phyloP scores from a whole-genome alignment of 2,113 vertebrate species.

The Caracal caracal region DNA sequence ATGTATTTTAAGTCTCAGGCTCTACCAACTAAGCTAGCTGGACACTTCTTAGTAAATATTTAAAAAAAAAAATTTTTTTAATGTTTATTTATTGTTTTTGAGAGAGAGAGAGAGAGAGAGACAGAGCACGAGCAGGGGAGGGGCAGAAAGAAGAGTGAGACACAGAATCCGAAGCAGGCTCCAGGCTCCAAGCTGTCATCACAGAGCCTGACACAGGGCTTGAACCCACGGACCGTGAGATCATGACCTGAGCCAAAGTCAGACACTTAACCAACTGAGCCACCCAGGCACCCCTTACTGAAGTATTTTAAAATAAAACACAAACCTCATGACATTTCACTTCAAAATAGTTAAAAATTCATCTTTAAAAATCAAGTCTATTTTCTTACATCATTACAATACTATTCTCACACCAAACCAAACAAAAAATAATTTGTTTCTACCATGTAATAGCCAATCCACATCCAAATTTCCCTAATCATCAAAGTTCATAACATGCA shows the following conservation, averaged over 20 bases:
- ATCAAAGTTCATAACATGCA: conserved; percentile 1
- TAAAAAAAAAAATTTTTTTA: neutral
- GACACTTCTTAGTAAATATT: neutral
- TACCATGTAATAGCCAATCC: neutral
- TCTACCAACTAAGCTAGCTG: neutral
- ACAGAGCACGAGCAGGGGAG: too few relatives aligned
- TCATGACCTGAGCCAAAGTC: too few relatives aligned
- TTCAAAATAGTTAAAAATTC: conserved; percentile 29
- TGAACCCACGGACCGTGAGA: too few relatives aligned
- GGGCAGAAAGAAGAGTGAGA: too few relatives aligned
- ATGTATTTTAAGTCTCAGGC: neutral
- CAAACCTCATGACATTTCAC: neutral
- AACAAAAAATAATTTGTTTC: conserved; percentile 51
- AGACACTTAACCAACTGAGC: neutral
- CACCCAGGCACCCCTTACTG: neutral
- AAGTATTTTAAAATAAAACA: conserved; percentile 11
- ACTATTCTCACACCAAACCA: neutral
- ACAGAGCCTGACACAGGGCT: too few relatives aligned
- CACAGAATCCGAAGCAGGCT: too few relatives aligned
- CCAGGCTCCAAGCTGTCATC: too few relatives aligned
- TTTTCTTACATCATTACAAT: conserved; percentile 20
- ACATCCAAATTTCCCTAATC: neutral
- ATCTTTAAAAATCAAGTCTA: neutral
- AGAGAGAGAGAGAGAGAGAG: too few relatives aligned
- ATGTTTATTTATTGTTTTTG: too few relatives aligned